Evolutionary conservation across 2,888 invertebrate genomes (phyloP).

Genomic region (Drosophila rubida): DNA sequence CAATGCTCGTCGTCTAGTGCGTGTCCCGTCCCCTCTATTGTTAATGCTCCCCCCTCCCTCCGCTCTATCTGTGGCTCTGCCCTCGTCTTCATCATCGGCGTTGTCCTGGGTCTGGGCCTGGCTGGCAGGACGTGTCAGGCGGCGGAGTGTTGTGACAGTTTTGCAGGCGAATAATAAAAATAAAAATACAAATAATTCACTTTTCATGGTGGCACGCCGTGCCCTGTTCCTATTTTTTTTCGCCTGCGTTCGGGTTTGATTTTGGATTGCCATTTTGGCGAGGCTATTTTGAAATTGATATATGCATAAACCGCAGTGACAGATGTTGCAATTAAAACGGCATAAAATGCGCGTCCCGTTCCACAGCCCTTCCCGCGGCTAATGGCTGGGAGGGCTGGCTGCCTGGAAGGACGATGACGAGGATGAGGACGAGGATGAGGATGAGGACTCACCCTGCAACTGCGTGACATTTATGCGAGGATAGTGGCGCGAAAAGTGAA

Average conservation of each 20-base stretch:
- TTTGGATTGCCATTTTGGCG: constrained; percentile 61
- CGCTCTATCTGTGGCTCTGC: constrained; percentile 13
- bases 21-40: constrained; percentile 51
- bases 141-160: constrained; percentile 77
- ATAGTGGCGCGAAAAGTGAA: constrained; percentile 63
- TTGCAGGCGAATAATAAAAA: constrained; percentile 75
- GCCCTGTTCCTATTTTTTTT: neutral
- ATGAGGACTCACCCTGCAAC: constrained; percentile 23
- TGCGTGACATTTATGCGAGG: constrained; percentile 28
- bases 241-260: constrained; percentile 16
- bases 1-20: constrained; percentile 62
- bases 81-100: constrained; percentile 45
- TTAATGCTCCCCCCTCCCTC: constrained; percentile 3
- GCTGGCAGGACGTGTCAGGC: constrained; percentile 54
- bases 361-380: constrained; percentile 26
- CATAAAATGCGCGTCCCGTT: constrained; percentile 73
- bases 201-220: constrained; percentile 60
- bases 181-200: constrained; percentile 77
- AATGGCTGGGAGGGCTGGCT: constrained; percentile 48
- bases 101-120: constrained; percentile 19
- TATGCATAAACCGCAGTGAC: constrained; percentile 83
- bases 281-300: constrained; percentile 80
- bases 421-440: neutral
- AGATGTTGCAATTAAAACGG: constrained; percentile 84
- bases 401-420: neutral